Percentiles rank a stretch among this genome's conserved stretches.
Evolutionary conservation across 2,797 vertebrate genomes (phyloP).

Genomic region (Eulemur albifrons): DNA sequence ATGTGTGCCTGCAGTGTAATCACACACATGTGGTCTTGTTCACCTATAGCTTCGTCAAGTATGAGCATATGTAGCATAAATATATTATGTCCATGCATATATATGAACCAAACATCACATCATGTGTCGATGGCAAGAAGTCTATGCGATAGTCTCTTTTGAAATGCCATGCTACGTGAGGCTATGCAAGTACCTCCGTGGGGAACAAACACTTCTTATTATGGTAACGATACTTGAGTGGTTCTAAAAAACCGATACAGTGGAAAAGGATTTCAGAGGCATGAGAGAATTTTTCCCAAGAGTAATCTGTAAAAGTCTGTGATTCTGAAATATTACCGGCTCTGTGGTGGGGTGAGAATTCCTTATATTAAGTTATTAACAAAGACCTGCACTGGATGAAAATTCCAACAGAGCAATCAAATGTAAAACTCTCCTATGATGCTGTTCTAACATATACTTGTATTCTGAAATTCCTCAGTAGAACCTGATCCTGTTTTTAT

Average conservation of each 20-base stretch:
- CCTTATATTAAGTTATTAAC: conserved; percentile 76
- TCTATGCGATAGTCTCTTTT: neutral
- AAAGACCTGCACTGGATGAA: conserved; percentile 44
- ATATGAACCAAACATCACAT: neutral
- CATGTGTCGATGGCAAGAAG: neutral
- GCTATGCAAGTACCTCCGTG: neutral
- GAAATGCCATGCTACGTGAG: neutral
- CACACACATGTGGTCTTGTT: neutral
- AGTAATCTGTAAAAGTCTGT: conserved; percentile 53
- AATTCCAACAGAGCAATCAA: conserved; percentile 63
- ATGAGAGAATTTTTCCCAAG: conserved; percentile 61
- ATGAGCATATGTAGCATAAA: neutral
- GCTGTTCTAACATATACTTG: conserved; percentile 51
- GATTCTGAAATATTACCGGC: conserved; percentile 65
- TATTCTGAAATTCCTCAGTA: conserved; percentile 63
- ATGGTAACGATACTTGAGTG: conserved; percentile 50
- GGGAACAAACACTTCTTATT: conserved; percentile 53
- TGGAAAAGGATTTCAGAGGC: conserved; percentile 50
- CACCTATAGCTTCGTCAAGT: conserved; percentile 50
- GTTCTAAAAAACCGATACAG: conserved; percentile 32
- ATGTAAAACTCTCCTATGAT: conserved; percentile 54
- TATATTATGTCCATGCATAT: neutral
- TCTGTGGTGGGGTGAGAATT: conserved; percentile 38
- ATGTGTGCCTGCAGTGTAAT: conserved; percentile 29
- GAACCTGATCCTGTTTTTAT: conserved; percentile 80